Percentiles rank a stretch among this genome's conserved stretches.
Evolutionary conservation across 2,113 vertebrate species (phyloP).

Genomic region (Acanthisitta chloris): DNA sequence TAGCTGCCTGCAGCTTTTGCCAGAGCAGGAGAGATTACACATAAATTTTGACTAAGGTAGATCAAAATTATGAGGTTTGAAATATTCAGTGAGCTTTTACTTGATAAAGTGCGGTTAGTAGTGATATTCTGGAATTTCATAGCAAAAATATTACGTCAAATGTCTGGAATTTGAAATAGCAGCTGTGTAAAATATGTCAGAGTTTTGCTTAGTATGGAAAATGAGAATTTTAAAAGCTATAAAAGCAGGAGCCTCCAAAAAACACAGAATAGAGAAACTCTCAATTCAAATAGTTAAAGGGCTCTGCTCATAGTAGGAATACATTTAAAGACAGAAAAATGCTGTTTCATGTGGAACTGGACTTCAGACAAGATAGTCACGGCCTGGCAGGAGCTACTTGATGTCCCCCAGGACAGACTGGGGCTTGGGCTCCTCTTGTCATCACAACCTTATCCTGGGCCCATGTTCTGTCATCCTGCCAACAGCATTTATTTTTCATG

Average conservation of each 20-base stretch:
- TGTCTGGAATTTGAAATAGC: not conserved
- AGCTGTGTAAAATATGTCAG: not conserved
- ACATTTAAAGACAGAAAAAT: not conserved
- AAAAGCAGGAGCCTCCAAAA: not conserved
- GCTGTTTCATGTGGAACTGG: not conserved
- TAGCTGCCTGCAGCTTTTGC: not conserved
- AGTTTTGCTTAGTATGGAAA: not conserved
- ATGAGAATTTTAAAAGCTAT: not conserved
- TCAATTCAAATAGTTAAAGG: not conserved
- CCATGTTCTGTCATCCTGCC: not conserved
- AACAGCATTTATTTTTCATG: not conserved
- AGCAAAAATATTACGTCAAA: not conserved
- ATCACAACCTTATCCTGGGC: not conserved
- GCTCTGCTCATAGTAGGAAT: not conserved
- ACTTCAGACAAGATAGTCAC: fast-evolving
- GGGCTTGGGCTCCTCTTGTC: not conserved
- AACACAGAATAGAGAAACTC: not conserved
- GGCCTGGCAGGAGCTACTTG: not conserved
- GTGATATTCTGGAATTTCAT: not conserved
- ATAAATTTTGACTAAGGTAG: not conserved
- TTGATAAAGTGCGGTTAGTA: not conserved
- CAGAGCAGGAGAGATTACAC: not conserved
- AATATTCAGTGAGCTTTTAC: not conserved
- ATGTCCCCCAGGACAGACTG: too few relatives aligned
- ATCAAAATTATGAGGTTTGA: not conserved